These are phyloP conservation scores for Pomacea canaliculata DNA, from an alignment of 2,888 invertebrate species.

Conservation along the genomic window DNA sequence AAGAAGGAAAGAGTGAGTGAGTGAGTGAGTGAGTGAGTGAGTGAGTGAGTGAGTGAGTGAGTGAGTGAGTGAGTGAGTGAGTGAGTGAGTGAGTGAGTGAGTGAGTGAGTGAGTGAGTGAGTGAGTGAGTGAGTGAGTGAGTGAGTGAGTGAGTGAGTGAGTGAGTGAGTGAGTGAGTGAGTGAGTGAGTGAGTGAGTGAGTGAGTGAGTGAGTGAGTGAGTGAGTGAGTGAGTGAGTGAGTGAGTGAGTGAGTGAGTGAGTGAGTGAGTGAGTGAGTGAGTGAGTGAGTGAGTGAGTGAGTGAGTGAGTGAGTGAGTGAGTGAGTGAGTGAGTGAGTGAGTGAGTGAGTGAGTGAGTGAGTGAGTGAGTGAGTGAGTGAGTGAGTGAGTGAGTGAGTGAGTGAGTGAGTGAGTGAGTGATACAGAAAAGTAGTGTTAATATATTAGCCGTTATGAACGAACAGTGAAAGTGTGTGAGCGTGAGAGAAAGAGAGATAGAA, in stretches of 20 bases:
- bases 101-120: conserved; percentile 2
- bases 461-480: too few species aligned
- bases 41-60: conserved; percentile 4
- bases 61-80: conserved; percentile 9
- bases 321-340: conserved; percentile 11
- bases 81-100: conserved; percentile 6
- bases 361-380: conserved; percentile 7
- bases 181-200: too few species aligned
- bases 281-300: neutral
- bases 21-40: neutral
- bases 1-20: neutral
- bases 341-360: conserved; percentile 5
- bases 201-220: conserved; percentile 14
- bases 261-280: conserved; percentile 3
- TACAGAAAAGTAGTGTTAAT: too few species aligned
- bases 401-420: conserved; percentile 2
- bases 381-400: conserved; percentile 2
- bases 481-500: too few species aligned
- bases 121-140: conserved; percentile 2
- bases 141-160: neutral
- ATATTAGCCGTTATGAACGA: too few species aligned
- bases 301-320: neutral
- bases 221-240: neutral
- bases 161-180: neutral
- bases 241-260: conserved; percentile 7